Percentiles rank a stretch among this genome's conserved stretches.
These are phyloP conservation scores for Rhinogobius similis DNA, from an alignment of 2,113 vertebrate species.

Conservation along the genomic window DNA sequence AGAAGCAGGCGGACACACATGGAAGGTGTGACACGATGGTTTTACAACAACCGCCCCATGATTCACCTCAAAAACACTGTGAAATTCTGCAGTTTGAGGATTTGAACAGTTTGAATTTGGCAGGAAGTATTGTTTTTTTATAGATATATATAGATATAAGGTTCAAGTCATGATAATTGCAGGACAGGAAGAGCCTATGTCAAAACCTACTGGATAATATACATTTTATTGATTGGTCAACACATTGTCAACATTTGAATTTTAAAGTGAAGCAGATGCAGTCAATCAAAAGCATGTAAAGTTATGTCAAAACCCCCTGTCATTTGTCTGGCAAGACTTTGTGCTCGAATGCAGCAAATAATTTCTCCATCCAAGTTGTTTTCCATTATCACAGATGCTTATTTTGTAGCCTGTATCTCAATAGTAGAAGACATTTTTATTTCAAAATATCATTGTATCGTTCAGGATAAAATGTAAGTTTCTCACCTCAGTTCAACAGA, in stretches of 20 bases:
- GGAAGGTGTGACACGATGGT: conserved; percentile 37
- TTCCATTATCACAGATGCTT: neutral
- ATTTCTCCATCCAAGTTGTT: neutral
- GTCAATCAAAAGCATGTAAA: neutral
- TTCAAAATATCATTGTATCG: neutral
- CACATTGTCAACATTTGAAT: neutral
- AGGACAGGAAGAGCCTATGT: neutral
- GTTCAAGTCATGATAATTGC: neutral
- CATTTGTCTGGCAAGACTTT: neutral
- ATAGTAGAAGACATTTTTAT: neutral
- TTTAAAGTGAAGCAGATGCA: neutral
- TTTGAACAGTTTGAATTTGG: neutral
- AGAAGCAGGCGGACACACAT: conserved; percentile 29
- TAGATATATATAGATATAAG: too few relatives aligned
- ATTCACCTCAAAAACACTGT: conserved; percentile 26
- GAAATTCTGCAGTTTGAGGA: neutral
- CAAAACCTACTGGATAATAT: neutral
- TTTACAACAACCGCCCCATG: conserved; percentile 29
- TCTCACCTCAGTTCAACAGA: neutral
- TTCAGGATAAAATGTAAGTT: neutral
- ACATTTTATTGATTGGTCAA: neutral
- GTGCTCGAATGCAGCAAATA: neutral
- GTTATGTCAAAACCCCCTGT: neutral
- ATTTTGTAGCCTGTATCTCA: neutral
- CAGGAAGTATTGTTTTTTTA: too few relatives aligned